Base-by-base conservation (phyloP, 2,888 invertebrate genomes). In the Hydriomena furcata region DNA sequence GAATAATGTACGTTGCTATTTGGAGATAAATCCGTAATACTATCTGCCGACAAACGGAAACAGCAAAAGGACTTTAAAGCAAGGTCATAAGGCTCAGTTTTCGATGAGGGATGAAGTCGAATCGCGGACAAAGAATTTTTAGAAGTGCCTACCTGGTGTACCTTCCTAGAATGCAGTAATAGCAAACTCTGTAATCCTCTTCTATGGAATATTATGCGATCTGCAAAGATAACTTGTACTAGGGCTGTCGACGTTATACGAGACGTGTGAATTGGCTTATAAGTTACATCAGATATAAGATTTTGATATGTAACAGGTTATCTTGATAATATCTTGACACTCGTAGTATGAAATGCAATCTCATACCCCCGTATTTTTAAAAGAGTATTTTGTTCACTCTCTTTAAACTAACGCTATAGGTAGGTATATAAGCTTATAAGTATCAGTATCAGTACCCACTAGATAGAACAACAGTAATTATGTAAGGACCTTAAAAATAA, bases 151-250 rank as follows among this genome's bases (percentile, higher is more conserved):
- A 87, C 87, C 88, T 89, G 85, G 61, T 59, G 64, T 79, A 79
- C 84, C 87, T 89, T 90, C 89, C 80, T 72, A 79, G 89, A 88
- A 90, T 68, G 66, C 79, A 74, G 82, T 84, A 87, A 88, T 85
- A 72, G 79, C 75, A 78, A 82, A 81, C 75, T 72, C 68, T 42
- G 76, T 86, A 87, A 88, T 87, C 87, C 85, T 83, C 78, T 82
- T 78, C 82, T 75, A 73, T 66, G 76, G 79, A 84, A 84, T 78
- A n/a, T n/a, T n/a, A 81, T 76, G 76, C 79, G 84, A 84, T 83
- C 79, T 79, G 80, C 81, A 79, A 79, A 80, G 82, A 82, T 82
- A 80, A 79, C 70, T 64, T 65, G 51, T 32, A 41, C 37, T 61
- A 87, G 87, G 88, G 88, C 61, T 88, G 82, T 35, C 76, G 42